Evolutionary conservation across 2,888 invertebrate genomes (phyloP), one percentile per base, ranked within the genome.

Genomic region (Tetragonula carbonaria): DNA sequence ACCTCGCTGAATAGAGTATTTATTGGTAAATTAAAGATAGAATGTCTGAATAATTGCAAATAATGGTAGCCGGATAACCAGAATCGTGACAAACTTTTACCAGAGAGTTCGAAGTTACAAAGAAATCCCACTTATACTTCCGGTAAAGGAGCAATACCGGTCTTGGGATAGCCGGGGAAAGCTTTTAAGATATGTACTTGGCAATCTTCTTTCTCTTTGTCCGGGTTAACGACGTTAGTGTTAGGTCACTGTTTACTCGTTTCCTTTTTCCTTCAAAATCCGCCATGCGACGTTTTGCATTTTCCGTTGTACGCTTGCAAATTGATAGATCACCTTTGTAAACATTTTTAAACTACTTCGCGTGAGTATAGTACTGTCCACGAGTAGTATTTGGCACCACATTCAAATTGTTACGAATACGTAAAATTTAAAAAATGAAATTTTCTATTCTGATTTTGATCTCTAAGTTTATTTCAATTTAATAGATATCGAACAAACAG

Each of bases 191-290:
- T 62, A 45, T 45, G 45, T 45, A 83, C 83, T 78, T 51, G 78
- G 59, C 74, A 71, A 72, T 78, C 83, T 74, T 84, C 76, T 82
- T 84, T 84, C 83, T 82, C 76, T 82, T 84, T 84, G 82, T 74
- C 83, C 77, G 82, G 83, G 77, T 82, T 77, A 84, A 77, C 77
- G 67, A 84, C 45, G 75, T 33, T 38, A 59, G 74, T 45, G 8
- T 45, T 8, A 8, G 71, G 75, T 71, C 33, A 33, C 33, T 33
- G 65, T 71, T 66, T 21, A 33, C 53, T 28, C 71, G 71, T 50
- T 75, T 82, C 82, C 74, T 80, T 71, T 82, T 75, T 55, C 71
- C 71, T n/a, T 59, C 71, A 62, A 23, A 33, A 21, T 23, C 14
- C 63, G 21, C 16, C n/a, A 55, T n/a, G 23, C 62, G 18, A 63